Evolutionary conservation across 2,888 invertebrate genomes (phyloP), one percentile per base, ranked within the genome.

Genomic region (Ornithoptera alexandrae): DNA sequence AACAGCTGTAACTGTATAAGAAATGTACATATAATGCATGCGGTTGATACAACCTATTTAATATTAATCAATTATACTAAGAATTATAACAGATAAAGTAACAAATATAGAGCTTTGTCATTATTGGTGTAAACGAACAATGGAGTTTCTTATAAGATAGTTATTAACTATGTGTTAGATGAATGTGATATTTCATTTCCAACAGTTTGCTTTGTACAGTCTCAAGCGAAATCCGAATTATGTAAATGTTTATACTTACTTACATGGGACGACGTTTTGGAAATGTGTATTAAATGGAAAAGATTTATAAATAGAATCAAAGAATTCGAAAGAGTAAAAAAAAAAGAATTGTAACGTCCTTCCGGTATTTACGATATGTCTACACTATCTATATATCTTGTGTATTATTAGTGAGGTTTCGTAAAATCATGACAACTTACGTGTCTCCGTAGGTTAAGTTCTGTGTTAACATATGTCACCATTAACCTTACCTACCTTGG

Each of bases 221-320:
- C 70, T 70, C 59, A 2, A 60, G 66, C 70, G 15, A 66, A 62
- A 66, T 59, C 70, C 70, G 70, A 70, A 70, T 70, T 70, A 70
- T 66, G 59, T 67, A 63, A 58, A 70, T 65, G 65, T 24, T 22
- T 53, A 36, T 62, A 42, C 53, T 61, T 62, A 42, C 53, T 61
- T 69, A n/a, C 24, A 24, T 58, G 22, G 57, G 24, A 58, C 57
- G 22, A 58, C n/a, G 57, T 58, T 58, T 53, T n/a, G 30, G 17
- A n/a, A 65, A 65, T 22, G 22, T 22, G 7, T 58, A 58, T 58
- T 22, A n/a, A 4, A 22, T 10, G 22, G 22, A 22, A 58, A 58
- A 15, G 1, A 15, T 24, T 58, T 22, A 10, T 22, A 58, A 1
- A 58, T 15, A 58, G 22, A 58, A 58, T 58, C 22, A 39, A 56